Conservation (phyloP, 2,113 vertebrate species). For the Delphinapterus leucas region DNA sequence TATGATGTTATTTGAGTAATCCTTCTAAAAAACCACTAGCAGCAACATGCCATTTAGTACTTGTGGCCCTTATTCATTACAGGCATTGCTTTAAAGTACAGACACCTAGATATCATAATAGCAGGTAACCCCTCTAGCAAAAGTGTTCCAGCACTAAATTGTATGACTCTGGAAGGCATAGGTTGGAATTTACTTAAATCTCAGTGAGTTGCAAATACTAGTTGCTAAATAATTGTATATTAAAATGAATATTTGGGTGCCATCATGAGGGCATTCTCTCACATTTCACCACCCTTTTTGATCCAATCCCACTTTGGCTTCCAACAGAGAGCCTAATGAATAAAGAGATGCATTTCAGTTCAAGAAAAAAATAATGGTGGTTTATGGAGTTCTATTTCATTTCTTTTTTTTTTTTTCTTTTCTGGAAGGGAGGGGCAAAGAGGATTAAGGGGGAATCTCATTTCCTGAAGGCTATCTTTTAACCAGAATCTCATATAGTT, state of each 20-base stretch:
- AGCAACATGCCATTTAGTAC: background rate
- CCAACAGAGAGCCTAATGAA: background rate
- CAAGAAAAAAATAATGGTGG: background rate
- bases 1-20: slow-evolving; percentile 21
- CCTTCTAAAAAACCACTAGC: background rate
- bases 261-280: slow-evolving; percentile 54
- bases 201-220: background rate
- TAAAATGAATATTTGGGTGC: background rate
- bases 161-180: background rate
- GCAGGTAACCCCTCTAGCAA: background rate
- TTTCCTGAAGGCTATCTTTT: background rate
- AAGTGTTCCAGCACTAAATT: background rate
- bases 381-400: background rate
- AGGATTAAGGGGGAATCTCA: background rate
- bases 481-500: background rate
- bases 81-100: background rate
- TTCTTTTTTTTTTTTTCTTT: background rate
- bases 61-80: background rate
- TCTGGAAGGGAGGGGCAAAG: background rate
- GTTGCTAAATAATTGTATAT: background rate
- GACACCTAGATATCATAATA: background rate
- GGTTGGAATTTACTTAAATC: background rate
- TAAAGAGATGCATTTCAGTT: background rate
- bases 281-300: background rate
- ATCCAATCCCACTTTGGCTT: background rate